Evolutionary conservation across 1,140 invertebrate genomes (phyloP), one percentile per base, ranked within the genome.

Genomic region (Chionoecetes opilio): DNA sequence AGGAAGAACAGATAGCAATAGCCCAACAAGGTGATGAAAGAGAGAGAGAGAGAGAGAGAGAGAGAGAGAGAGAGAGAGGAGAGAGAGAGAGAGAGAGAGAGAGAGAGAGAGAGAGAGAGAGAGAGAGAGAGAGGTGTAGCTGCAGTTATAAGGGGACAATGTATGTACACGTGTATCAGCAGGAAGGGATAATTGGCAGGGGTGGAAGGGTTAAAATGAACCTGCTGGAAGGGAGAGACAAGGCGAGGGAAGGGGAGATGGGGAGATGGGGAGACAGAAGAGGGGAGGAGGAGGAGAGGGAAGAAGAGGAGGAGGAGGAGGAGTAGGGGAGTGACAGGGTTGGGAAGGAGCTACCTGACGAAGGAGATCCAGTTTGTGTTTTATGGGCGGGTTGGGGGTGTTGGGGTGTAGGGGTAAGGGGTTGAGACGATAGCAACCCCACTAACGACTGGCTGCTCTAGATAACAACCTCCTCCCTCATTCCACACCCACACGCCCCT

Each of bases 41-140:
- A 3, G 82, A 34, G 2, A 34, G 82, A 85, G 82, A 46, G 41
- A 46, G 41, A 46, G 41, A 46, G 41, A 46, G 41, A 46, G 41
- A 46, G 41, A 46, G 63, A 75, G 29, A 14, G 3, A 41, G 38
- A 41, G 86, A 87, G 32, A 41, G 6, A n/a, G 86, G 86, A 35
- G 32, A 41, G 32, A 35, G 86, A 2, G 32, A 34, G 26, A 87
- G 32, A 34, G 86, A 17, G 86, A 34, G 86, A 87, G 86, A 32
- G 31, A 87, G 6, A 87, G 86, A 87, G 85, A 34, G 85, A 87
- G 86, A 32, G 29, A 87, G 86, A 32, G 86, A 87, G 86, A 34
- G 86, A 32, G 86, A 87, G 86, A 91, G 37, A 41, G 6, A 87
- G 31, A 32, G 34, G 32, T 26, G n/a, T 5, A 75, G 21, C n/a